phyloP scores from a whole-genome alignment of 2,113 vertebrate species.

The Perognathus longimembris region DNA sequence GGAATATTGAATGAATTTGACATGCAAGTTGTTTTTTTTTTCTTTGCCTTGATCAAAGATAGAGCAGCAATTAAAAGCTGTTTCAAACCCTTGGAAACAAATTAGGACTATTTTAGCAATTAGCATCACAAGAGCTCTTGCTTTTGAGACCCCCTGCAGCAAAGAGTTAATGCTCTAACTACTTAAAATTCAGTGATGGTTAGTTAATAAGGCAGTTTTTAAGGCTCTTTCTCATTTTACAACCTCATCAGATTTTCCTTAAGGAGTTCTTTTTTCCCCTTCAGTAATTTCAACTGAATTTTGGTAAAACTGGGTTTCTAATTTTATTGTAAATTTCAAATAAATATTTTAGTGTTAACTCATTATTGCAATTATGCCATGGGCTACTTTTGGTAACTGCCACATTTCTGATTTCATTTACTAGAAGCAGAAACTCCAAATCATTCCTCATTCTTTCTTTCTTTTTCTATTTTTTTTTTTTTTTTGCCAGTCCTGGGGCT shows the following conservation, averaged over 20 bases:
- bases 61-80: constrained; percentile 63
- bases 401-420: background rate
- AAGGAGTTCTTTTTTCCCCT: constrained; percentile 21
- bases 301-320: constrained; percentile 16
- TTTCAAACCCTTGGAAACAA: constrained; percentile 68
- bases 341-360: background rate
- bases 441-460: background rate
- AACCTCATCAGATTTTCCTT: constrained; percentile 23
- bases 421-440: background rate
- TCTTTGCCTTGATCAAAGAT: constrained; percentile 63
- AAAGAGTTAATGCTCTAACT: constrained; percentile 60
- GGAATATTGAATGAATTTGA: constrained; percentile 32
- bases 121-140: constrained; percentile 57
- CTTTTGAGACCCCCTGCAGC: constrained; percentile 55
- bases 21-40: constrained; percentile 37
- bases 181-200: constrained; percentile 55
- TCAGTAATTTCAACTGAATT: background rate
- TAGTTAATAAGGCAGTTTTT: constrained; percentile 45
- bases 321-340: constrained; percentile 45
- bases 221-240: constrained; percentile 14
- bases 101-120: constrained; percentile 68
- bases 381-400: background rate
- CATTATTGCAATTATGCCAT: background rate
- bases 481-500: too few species aligned
- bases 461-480: background rate